Evolutionary conservation across 1,140 invertebrate genomes (phyloP).

Genomic region (Pollicipes pollicipes): DNA sequence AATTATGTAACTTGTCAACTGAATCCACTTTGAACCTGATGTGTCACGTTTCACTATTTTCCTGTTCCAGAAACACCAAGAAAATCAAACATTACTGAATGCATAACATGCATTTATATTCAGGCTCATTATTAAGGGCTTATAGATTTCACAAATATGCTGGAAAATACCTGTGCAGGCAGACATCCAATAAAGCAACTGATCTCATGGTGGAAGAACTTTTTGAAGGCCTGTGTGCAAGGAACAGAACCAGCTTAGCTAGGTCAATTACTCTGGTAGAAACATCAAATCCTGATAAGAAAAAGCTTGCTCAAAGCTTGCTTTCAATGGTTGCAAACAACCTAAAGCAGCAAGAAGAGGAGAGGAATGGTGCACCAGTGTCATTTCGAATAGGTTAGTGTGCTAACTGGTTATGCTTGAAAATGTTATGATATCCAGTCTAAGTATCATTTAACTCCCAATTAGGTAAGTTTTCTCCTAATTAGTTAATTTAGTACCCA

Average conservation of each 20-base stretch:
- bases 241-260: constrained; percentile 16
- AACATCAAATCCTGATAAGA: constrained; percentile 18
- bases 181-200: neutral
- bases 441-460: too few species aligned
- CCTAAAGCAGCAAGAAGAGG: constrained; percentile 8
- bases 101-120: too few species aligned
- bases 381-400: constrained; percentile 33
- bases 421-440: too few species aligned
- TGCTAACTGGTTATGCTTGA: too few species aligned
- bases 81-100: too few species aligned
- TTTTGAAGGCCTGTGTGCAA: constrained; percentile 10
- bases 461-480: too few species aligned
- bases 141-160: neutral
- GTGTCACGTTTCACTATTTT: too few species aligned
- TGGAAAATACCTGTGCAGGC: neutral
- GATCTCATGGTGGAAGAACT: neutral
- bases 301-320: constrained; percentile 13
- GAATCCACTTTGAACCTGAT: too few species aligned
- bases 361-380: constrained; percentile 18
- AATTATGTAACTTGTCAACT: too few species aligned
- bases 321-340: constrained; percentile 13
- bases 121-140: neutral
- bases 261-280: constrained; percentile 18
- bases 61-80: too few species aligned
- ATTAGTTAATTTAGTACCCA: too few species aligned